Evolutionary conservation across 2,888 invertebrate species (phyloP), one percentile per base, ranked within the genome.

Genomic region (Lissocephala sabroskyi): DNA sequence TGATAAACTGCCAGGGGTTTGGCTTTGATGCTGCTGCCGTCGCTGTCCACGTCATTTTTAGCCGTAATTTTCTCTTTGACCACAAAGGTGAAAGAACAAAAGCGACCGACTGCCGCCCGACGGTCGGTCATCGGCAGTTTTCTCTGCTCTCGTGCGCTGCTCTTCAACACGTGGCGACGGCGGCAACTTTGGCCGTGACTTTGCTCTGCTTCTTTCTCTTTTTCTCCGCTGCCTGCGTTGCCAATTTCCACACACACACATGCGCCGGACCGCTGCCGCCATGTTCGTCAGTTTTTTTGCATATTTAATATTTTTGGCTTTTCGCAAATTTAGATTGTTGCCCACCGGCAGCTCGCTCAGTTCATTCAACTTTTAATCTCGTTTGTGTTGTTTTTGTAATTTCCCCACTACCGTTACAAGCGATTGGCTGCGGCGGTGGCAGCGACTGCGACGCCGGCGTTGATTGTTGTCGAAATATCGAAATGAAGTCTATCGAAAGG

Each of bases 101-200:
- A n/a, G n/a, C n/a, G n/a, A n/a, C n/a, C n/a, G n/a, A n/a, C n/a
- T n/a, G n/a, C n/a, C n/a, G n/a, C n/a, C n/a, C n/a, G n/a, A n/a
- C n/a, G n/a, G n/a, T n/a, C n/a, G n/a, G n/a, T n/a, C n/a, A n/a
- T n/a, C n/a, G n/a, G n/a, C n/a, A n/a, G n/a, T 41, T 13, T 18
- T 29, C 53, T 56, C 49, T 62, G 56, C 49, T 50, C 42, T 53
- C 28, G 41, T 41, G 32, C 14, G 44, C 23, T 45, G 3, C 19
- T 44, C 48, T 44, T 60, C 64, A 67, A 67, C 77, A 70, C 70
- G 70, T 77, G 70, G 70, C 70, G 57, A 19, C 30, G 43, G 18
- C n/a, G 33, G 44, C 45, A 30, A 18, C 18, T 4, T 43, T 56
- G 56, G 41, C 56, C 56, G 46, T 56, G 51, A 56, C 46, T 56